These are phyloP conservation scores for Microcebus murinus DNA, from an alignment of 2,113 vertebrate species.

Conservation along the genomic window DNA sequence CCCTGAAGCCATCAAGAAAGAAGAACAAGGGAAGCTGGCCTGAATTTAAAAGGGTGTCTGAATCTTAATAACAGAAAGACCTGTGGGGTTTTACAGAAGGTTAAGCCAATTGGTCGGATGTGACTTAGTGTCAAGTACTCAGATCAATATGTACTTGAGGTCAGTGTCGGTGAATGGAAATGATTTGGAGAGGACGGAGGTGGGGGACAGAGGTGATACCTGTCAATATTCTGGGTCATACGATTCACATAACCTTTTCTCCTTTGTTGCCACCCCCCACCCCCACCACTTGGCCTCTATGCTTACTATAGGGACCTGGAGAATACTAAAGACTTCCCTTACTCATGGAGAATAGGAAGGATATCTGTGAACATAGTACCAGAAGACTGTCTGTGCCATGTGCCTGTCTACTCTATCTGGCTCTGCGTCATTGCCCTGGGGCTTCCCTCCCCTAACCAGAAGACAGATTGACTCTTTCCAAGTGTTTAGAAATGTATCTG, in stretches of 20 bases:
- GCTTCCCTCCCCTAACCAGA: not conserved
- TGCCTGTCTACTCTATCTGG: not conserved
- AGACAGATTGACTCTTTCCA: not conserved
- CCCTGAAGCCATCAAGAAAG: not conserved
- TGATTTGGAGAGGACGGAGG: not conserved
- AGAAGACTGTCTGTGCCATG: not conserved
- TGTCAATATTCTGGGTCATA: not conserved
- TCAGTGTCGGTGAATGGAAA: constrained; percentile 50
- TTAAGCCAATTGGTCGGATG: constrained; percentile 18
- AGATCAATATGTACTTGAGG: constrained; percentile 52
- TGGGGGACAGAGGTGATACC: not conserved
- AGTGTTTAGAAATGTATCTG: not conserved
- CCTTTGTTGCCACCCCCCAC: not conserved
- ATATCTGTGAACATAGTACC: not conserved
- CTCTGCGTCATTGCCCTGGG: not conserved
- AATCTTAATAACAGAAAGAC: not conserved
- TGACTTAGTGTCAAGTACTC: not conserved
- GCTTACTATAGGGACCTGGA: not conserved
- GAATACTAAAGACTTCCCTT: not conserved
- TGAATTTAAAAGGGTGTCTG: constrained; percentile 13
- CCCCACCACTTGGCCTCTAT: not conserved
- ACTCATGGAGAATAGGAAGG: not conserved
- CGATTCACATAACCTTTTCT: constrained; percentile 7
- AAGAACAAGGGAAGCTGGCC: not conserved
- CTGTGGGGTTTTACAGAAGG: not conserved